phyloP scores from a whole-genome alignment of 2,113 vertebrate species.

The Nymphicus hollandicus region DNA sequence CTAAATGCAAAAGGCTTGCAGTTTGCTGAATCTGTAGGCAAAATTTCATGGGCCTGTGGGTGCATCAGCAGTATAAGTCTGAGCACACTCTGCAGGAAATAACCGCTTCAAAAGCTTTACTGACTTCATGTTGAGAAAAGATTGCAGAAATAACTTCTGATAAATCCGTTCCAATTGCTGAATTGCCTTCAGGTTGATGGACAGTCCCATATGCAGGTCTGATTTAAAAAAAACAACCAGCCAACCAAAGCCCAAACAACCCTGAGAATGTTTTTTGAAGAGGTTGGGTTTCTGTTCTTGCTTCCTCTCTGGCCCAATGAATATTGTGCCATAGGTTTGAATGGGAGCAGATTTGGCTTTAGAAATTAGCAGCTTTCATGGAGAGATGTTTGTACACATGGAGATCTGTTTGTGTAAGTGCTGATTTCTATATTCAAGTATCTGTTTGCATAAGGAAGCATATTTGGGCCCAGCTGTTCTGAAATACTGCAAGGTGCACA shows the following conservation, averaged over 20 bases:
- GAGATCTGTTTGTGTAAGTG: not conserved
- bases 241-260: not conserved
- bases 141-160: not conserved
- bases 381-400: not conserved
- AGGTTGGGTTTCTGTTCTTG: not conserved
- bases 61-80: not conserved
- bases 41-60: not conserved
- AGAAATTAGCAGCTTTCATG: not conserved
- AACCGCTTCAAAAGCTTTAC: not conserved
- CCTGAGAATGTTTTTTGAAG: not conserved
- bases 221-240: not conserved
- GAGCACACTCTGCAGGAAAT: not conserved
- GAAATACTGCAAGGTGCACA: not conserved
- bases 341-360: not conserved
- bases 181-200: not conserved
- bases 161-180: not conserved
- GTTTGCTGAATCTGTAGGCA: not conserved
- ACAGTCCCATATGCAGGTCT: not conserved
- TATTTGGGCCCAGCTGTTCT: not conserved
- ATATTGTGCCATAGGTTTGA: not conserved
- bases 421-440: not conserved
- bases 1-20: not conserved
- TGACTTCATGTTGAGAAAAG: not conserved
- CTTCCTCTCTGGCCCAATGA: not conserved
- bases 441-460: not conserved